These are phyloP conservation scores for Hydroisotoma schaefferi DNA, from an alignment of 2,888 invertebrate genomes.

Conservation along the genomic window DNA sequence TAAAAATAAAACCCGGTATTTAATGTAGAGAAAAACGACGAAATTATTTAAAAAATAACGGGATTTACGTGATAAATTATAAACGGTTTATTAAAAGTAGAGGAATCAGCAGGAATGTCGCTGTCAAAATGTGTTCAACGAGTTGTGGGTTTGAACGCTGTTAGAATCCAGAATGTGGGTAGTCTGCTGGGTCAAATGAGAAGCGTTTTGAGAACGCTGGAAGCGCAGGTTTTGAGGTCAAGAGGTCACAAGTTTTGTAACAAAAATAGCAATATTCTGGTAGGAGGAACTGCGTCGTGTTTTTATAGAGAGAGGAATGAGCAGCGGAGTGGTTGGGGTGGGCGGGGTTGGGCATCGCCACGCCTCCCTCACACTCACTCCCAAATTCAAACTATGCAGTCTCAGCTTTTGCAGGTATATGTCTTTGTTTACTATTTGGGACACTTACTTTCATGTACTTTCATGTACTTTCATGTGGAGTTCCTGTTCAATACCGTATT, in stretches of 20 bases:
- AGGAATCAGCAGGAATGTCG: conserved; percentile 1
- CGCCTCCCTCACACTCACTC: not conserved
- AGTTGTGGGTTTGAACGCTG: not conserved
- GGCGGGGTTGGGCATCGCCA: not conserved
- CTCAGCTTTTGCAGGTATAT: no score
- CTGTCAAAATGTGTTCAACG: not conserved
- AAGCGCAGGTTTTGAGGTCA: conserved; percentile 13
- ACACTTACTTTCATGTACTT: no score
- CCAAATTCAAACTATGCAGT: not conserved
- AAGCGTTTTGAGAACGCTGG: conserved; percentile 7
- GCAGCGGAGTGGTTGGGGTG: not conserved
- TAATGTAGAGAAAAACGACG: not conserved
- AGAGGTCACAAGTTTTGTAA: not conserved
- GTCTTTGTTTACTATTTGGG: no score
- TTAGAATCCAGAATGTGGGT: no score
- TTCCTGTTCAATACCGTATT: no score
- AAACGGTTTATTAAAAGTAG: no score
- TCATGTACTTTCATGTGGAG: no score
- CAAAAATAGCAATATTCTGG: not conserved
- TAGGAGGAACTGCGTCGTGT: no score
- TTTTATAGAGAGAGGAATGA: not conserved
- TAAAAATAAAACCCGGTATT: not conserved
- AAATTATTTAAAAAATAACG: no score
- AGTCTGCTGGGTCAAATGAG: conserved; percentile 2
- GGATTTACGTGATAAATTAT: no score